Conservation (phyloP, 2,113 vertebrate species). For the Cebidichthys violaceus region DNA sequence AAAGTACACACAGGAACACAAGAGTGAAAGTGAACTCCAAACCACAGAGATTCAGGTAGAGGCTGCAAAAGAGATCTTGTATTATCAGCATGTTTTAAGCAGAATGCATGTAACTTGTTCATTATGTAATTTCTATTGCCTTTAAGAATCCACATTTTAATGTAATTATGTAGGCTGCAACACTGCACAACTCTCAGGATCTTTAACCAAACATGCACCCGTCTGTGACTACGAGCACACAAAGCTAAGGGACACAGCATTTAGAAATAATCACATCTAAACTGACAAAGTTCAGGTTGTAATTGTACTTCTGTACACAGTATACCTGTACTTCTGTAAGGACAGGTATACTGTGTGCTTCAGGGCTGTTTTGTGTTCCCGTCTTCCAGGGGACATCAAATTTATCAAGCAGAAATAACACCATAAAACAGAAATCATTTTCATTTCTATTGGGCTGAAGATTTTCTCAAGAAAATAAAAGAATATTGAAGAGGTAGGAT, state of each 20-base stretch:
- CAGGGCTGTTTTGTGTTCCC: not conserved
- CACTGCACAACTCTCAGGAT: not conserved
- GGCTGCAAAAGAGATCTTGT: not conserved
- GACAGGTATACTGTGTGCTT: not conserved
- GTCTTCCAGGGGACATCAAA: not conserved
- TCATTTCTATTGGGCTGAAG: not conserved
- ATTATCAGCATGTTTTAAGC: not conserved
- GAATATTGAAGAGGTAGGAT: not conserved
- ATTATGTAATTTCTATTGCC: not conserved
- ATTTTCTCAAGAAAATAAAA: not conserved
- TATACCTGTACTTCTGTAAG: no score
- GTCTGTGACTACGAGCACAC: not conserved
- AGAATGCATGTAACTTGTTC: not conserved
- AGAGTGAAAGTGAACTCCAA: not conserved
- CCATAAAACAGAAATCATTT: not conserved
- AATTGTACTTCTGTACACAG: no score
- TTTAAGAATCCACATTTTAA: not conserved
- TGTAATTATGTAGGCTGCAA: not conserved
- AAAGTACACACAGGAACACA: not conserved
- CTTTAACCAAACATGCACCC: not conserved
- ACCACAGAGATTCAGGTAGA: not conserved
- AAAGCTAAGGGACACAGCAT: not conserved
- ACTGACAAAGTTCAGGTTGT: not conserved
- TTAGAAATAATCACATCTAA: not conserved
- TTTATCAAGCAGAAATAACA: not conserved